These are phyloP conservation scores for Scaeva pyrastri DNA, from an alignment of 2,888 invertebrate genomes.

Conservation along the genomic window DNA sequence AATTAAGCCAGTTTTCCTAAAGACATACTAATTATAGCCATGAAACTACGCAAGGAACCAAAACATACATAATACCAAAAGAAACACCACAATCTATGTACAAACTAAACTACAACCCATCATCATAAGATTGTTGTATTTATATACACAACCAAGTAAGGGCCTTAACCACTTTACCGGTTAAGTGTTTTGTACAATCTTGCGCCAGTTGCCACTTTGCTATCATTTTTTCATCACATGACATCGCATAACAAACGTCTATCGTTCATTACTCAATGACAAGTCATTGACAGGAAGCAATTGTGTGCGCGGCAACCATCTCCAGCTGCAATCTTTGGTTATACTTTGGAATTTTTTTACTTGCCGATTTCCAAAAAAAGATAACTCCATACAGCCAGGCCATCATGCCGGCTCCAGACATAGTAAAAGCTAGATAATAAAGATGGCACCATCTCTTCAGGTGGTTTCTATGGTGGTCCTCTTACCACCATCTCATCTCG, in stretches of 20 bases:
- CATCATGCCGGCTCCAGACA: slow-evolving; percentile 30
- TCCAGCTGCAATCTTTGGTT: slow-evolving; percentile 48
- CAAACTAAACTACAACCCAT: too few relatives aligned
- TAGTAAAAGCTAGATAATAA: slow-evolving; percentile 64
- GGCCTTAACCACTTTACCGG: slow-evolving; percentile 61
- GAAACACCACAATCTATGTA: too few relatives aligned
- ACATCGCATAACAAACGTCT: slow-evolving; percentile 42
- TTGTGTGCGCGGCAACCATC: slow-evolving; percentile 54
- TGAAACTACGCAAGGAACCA: background rate
- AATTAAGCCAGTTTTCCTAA: background rate
- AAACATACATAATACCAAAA: background rate
- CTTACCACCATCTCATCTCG: background rate
- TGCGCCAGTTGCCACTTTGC: slow-evolving; percentile 55
- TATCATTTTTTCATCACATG: slow-evolving; percentile 60
- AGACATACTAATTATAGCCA: background rate
- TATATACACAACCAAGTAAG: slow-evolving; percentile 35
- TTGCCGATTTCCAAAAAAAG: slow-evolving; percentile 42
- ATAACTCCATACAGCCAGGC: slow-evolving; percentile 7
- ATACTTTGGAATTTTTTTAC: slow-evolving; percentile 37
- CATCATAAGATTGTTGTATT: slow-evolving; percentile 12
- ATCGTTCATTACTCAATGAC: slow-evolving; percentile 72
- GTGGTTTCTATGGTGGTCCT: slow-evolving; percentile 10
- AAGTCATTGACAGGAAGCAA: slow-evolving; percentile 74
- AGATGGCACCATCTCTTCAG: slow-evolving; percentile 56
- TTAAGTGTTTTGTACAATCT: slow-evolving; percentile 45